A percentile compares a stretch with the other conserved stretches of the same genome.
These are phyloP conservation scores for Eriocheir sinensis DNA, from an alignment of 1,140 invertebrate genomes.

Conservation along the genomic window DNA sequence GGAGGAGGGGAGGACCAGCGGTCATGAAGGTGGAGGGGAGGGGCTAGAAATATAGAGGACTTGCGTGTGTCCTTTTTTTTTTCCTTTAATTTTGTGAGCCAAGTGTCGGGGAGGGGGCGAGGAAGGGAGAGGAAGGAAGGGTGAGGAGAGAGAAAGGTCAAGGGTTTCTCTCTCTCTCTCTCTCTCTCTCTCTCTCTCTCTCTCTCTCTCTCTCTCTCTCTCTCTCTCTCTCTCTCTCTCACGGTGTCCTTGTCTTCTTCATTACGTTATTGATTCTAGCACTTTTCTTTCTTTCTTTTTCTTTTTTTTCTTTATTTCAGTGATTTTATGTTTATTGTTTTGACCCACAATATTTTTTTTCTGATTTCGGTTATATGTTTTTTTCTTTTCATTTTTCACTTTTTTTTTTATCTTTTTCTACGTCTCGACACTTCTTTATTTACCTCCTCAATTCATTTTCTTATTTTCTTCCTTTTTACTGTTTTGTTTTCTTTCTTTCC, in stretches of 20 bases:
- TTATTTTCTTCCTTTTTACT: not conserved
- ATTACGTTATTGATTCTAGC: too few species aligned
- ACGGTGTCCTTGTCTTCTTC: not conserved
- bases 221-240: not conserved
- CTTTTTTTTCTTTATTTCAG: not conserved
- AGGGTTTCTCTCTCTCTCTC: conserved; percentile 11
- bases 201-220: not conserved
- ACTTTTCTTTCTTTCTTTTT: conserved; percentile 26
- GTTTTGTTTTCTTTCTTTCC: not conserved
- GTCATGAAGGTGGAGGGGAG: not conserved
- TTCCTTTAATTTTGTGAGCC: not conserved
- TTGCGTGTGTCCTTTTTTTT: conserved; percentile 23
- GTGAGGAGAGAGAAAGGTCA: not conserved
- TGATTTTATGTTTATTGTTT: too few species aligned
- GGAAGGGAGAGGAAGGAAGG: not conserved
- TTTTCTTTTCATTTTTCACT: not conserved
- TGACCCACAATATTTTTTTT: not conserved
- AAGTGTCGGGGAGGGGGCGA: not conserved
- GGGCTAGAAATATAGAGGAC: not conserved
- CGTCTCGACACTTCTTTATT: too few species aligned
- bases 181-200: conserved; percentile 22
- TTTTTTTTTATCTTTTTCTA: not conserved
- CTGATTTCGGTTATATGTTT: not conserved
- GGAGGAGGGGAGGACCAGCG: not conserved
- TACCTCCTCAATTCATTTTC: too few species aligned